These are phyloP conservation scores for Poecilia gillii DNA, from an alignment of 2,797 vertebrate genomes.

Conservation along the genomic window DNA sequence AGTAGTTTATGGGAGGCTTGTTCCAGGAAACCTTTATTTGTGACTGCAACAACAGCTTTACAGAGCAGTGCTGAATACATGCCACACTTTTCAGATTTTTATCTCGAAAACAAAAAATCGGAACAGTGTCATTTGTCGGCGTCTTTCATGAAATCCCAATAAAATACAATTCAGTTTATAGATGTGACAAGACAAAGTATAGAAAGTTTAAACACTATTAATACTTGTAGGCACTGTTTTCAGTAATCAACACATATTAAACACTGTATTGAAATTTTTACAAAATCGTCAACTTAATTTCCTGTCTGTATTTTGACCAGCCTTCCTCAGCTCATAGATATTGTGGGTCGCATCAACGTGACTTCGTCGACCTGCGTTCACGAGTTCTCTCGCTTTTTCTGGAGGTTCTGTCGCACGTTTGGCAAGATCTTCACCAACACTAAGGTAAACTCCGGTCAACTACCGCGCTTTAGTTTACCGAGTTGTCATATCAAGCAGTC, in stretches of 20 bases:
- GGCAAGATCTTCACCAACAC: slow-evolving; percentile 99
- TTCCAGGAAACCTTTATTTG: neutral
- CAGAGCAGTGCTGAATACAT: neutral
- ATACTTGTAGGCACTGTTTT: neutral
- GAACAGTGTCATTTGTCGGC: neutral
- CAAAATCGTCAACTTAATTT: neutral
- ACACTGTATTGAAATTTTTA: neutral
- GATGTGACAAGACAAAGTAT: neutral
- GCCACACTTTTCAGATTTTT: neutral
- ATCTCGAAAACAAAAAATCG: neutral
- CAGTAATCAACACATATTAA: neutral
- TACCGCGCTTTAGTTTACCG: neutral
- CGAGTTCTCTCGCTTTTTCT: slow-evolving; percentile 99
- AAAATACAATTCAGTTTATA: neutral
- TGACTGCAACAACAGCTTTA: neutral
- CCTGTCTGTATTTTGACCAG: slow-evolving; percentile 65
- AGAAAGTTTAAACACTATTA: neutral
- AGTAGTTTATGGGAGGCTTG: neutral
- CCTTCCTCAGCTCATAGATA: slow-evolving; percentile 95
- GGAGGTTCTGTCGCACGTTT: slow-evolving; percentile 97
- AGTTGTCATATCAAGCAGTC: neutral
- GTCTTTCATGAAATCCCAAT: neutral
- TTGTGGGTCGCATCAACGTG: slow-evolving; percentile 96
- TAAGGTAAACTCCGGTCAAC: slow-evolving; percentile 59
- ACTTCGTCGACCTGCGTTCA: slow-evolving; percentile 95